These are phyloP conservation scores for Toxostoma redivivum DNA, from an alignment of 2,113 vertebrate species.

Conservation along the genomic window DNA sequence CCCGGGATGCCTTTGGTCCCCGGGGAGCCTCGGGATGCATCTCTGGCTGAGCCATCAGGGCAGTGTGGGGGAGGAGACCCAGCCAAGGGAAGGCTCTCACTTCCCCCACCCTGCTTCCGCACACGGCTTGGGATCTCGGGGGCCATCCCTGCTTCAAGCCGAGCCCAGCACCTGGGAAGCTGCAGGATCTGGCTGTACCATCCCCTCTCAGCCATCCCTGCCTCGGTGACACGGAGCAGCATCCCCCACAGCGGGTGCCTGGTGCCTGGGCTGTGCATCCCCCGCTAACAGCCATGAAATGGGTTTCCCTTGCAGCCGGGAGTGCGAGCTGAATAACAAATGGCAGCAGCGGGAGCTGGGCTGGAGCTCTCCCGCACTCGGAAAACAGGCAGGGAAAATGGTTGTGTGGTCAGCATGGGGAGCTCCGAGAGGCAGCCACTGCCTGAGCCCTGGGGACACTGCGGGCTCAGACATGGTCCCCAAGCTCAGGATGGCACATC, in stretches of 20 bases:
- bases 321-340: neutral
- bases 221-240: fast-evolving
- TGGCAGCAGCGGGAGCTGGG: neutral
- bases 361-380: neutral
- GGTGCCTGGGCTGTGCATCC: neutral
- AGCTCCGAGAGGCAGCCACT: neutral
- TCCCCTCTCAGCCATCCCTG: neutral
- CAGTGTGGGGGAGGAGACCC: neutral
- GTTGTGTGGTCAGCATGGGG: neutral
- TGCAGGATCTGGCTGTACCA: fast-evolving
- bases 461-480: neutral
- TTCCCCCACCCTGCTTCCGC: neutral
- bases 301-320: neutral
- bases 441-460: neutral
- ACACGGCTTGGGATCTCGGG: fast-evolving
- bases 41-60: neutral
- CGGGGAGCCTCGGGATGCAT: neutral
- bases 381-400: neutral
- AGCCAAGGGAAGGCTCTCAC: neutral
- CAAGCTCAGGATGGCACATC: neutral
- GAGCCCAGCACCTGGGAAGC: neutral
- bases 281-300: neutral
- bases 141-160: neutral
- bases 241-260: fast-evolving
- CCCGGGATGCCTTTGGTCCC: neutral